A percentile compares a stretch with the other conserved stretches of the same genome.
These are phyloP conservation scores for Mylabris sibirica DNA, from an alignment of 2,888 invertebrate species.

Conservation along the genomic window DNA sequence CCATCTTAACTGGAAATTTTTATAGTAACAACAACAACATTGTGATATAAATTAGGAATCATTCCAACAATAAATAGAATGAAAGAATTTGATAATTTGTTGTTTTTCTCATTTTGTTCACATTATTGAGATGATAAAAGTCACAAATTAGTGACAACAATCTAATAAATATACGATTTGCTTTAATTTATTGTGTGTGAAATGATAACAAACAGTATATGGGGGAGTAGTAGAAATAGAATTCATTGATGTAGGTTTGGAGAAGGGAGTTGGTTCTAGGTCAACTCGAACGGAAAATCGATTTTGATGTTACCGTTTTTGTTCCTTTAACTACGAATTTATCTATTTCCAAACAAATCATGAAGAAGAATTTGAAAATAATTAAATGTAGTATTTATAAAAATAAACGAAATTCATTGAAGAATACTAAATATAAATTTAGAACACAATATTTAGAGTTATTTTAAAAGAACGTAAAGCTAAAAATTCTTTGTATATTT, in stretches of 20 bases:
- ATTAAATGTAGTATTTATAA: not conserved
- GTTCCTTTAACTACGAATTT: not conserved
- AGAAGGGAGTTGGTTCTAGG: constrained; percentile 47
- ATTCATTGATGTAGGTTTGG: constrained; percentile 45
- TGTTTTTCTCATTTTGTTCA: too few relatives aligned
- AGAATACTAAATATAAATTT: not conserved
- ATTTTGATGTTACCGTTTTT: constrained; percentile 34
- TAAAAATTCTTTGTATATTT: too few relatives aligned
- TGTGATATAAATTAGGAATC: too few relatives aligned
- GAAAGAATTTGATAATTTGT: not conserved
- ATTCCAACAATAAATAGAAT: not conserved
- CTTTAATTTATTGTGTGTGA: not conserved
- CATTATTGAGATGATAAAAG: not conserved
- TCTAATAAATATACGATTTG: not conserved
- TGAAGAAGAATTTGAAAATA: not conserved
- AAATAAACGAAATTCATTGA: not conserved
- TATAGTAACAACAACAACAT: too few relatives aligned
- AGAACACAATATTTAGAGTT: not conserved
- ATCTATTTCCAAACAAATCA: not conserved
- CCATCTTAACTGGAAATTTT: too few relatives aligned
- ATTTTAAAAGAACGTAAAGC: too few relatives aligned
- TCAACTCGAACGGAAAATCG: constrained; percentile 51
- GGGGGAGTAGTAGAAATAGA: not conserved
- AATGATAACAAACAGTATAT: constrained; percentile 5
- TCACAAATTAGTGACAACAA: not conserved